Conservation (phyloP, 2,113 vertebrate species). For the Cynoglossus semilaevis region DNA sequence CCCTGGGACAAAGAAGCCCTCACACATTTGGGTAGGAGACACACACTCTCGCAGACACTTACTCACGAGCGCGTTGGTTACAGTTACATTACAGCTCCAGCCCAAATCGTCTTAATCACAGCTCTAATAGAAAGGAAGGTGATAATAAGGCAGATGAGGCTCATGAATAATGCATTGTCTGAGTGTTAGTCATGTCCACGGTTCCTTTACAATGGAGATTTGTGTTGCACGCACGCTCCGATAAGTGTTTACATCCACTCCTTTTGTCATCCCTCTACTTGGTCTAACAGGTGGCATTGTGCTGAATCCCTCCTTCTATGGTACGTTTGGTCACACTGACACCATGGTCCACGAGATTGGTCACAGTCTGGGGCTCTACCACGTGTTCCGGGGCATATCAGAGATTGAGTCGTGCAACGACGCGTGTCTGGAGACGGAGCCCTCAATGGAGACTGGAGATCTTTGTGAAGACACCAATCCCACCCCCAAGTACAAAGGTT, state of each 20-base stretch:
- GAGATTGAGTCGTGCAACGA: slow-evolving; percentile 97
- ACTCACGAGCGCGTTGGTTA: slow-evolving; percentile 24
- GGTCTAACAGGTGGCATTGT: slow-evolving; percentile 87
- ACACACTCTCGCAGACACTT: slow-evolving; percentile 15
- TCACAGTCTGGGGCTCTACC: slow-evolving; percentile 95
- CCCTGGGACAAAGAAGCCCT: slow-evolving; percentile 98
- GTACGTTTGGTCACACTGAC: slow-evolving; percentile 91
- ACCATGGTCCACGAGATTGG: slow-evolving; percentile 99
- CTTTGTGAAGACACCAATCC: slow-evolving; percentile 96
- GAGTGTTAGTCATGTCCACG: slow-evolving; percentile 22
- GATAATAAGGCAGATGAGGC: slow-evolving; percentile 50
- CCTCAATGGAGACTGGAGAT: slow-evolving; percentile 95
- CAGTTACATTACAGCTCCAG: slow-evolving; percentile 47
- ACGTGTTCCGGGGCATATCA: slow-evolving; percentile 94
- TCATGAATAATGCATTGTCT: slow-evolving; percentile 50
- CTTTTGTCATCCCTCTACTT: slow-evolving; percentile 3
- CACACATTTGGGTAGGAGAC: slow-evolving; percentile 88
- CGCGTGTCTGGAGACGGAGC: slow-evolving; percentile 92
- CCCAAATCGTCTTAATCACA: slow-evolving; percentile 37
- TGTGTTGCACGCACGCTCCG: slow-evolving; percentile 6
- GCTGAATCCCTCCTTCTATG: slow-evolving; percentile 95
- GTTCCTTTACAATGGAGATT: slow-evolving; percentile 24
- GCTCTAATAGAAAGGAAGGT: slow-evolving; percentile 37
- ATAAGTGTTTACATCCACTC: slow-evolving; percentile 3
- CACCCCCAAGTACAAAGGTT: slow-evolving; percentile 92